phyloP scores from a whole-genome alignment of 1,140 invertebrate species.

The Saccostrea cuccullata region DNA sequence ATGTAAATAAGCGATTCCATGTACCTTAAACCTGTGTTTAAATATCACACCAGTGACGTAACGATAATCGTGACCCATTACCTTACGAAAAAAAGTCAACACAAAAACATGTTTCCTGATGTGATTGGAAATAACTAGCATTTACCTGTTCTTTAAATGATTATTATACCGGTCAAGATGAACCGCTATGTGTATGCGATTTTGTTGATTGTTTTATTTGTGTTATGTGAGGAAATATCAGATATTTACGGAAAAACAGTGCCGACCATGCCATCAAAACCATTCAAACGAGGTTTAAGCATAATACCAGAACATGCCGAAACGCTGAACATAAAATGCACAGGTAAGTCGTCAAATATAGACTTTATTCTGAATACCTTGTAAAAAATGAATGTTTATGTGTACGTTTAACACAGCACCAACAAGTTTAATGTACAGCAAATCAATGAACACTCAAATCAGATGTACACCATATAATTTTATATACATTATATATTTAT shows the following conservation, averaged over 20 bases:
- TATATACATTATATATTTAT: no score
- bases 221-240: slow-evolving; percentile 9
- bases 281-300: not conserved
- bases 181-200: not conserved
- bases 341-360: not conserved
- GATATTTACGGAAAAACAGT: not conserved
- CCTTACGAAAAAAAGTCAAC: not conserved
- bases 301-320: not conserved
- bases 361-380: not conserved
- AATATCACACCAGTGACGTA: slow-evolving; percentile 19
- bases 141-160: not conserved
- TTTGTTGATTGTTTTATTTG: not conserved
- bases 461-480: not conserved
- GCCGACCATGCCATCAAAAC: not conserved
- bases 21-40: not conserved
- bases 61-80: slow-evolving; percentile 2
- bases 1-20: not conserved
- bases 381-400: slow-evolving; percentile 2
- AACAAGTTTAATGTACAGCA: not conserved
- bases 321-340: slow-evolving; percentile 8
- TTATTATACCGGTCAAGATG: not conserved
- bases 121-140: not conserved
- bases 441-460: not conserved
- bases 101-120: not conserved
- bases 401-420: not conserved